Percentiles rank a stretch among this genome's conserved stretches.
These are phyloP conservation scores for Noctuana brunneofusca DNA, from an alignment of 2,888 invertebrate species.

Conservation along the genomic window DNA sequence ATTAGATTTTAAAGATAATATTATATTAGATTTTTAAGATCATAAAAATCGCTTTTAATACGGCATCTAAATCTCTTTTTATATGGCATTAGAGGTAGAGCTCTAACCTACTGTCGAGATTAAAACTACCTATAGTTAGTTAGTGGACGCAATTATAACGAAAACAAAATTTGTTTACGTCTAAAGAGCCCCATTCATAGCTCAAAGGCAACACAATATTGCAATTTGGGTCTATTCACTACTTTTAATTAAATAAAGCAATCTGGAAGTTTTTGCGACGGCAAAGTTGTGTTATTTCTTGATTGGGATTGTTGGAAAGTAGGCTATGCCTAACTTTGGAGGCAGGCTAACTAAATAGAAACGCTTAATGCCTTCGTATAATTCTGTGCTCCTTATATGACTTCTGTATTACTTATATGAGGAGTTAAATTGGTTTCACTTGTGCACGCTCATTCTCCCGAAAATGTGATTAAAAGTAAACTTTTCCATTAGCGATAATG, in stretches of 20 bases:
- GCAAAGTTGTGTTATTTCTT: slow-evolving; percentile 17
- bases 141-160: neutral
- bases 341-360: slow-evolving; percentile 21
- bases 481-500: slow-evolving; percentile 8
- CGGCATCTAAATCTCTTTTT: no score
- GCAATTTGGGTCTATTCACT: slow-evolving; percentile 8
- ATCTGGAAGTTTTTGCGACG: slow-evolving; percentile 21
- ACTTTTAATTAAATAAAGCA: slow-evolving; percentile 21
- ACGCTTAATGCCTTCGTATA: slow-evolving; percentile 8
- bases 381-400: slow-evolving; percentile 21
- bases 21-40: no score
- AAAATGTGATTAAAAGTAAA: slow-evolving; percentile 9
- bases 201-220: slow-evolving; percentile 6
- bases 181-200: neutral
- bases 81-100: no score
- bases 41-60: no score
- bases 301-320: slow-evolving; percentile 26
- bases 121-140: no score
- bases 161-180: neutral
- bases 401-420: slow-evolving; percentile 21
- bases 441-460: neutral
- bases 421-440: slow-evolving; percentile 15
- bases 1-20: no score
- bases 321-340: slow-evolving; percentile 19
- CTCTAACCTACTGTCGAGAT: no score